Base-by-base conservation (phyloP, 2,888 invertebrate species). In the Netelia virgata region DNA sequence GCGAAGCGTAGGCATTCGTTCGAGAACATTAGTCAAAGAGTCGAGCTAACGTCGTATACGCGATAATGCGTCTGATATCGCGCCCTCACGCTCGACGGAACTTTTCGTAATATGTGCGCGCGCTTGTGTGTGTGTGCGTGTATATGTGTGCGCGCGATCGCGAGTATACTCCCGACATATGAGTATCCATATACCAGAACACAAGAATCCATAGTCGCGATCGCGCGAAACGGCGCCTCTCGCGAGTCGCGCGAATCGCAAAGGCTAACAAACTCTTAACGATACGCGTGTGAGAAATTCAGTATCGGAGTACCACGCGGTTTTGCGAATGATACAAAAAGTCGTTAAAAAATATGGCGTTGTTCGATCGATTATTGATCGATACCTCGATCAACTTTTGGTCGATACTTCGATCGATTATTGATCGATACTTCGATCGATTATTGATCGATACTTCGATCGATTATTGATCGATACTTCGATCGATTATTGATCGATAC, bases 11-110 rank as follows among this genome's bases (percentile, higher is more conserved):
- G 93, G 93, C 93, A 93, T 93, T 92, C 92, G 92, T 91, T 91
- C 92, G 91, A 90, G 93, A 90, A 93, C 93, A 93, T 93, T 93
- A 93, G 93, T 93, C 93, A 93, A 93, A 93, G 93, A 88, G 92
- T 88, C 90, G 86, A 83, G 89, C 91, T 91, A 93, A 92, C 91
- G 92, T 92, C 93, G 92, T 90, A 83, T 78, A 88, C 88, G 91
- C 93, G 93, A 93, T 93, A 93, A 92, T 93, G 91, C 91, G 90
- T 80, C 92, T 92, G 93, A 93, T 93, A 93, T 91, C 92, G 91
- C 87, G 86, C 85, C 82, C 82, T 82, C 82, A 50, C 84, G 78
- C 74, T 81, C 77, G 50, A 50, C 82, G 78, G 61, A 72, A 61
- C 69, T 59, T 75, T 43, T 57, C 64, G 59, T 70, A 23, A 55